Percentiles rank a stretch among this genome's conserved stretches.
Evolutionary conservation across 2,888 invertebrate genomes (phyloP).

Genomic region (Trisateles emortualis): DNA sequence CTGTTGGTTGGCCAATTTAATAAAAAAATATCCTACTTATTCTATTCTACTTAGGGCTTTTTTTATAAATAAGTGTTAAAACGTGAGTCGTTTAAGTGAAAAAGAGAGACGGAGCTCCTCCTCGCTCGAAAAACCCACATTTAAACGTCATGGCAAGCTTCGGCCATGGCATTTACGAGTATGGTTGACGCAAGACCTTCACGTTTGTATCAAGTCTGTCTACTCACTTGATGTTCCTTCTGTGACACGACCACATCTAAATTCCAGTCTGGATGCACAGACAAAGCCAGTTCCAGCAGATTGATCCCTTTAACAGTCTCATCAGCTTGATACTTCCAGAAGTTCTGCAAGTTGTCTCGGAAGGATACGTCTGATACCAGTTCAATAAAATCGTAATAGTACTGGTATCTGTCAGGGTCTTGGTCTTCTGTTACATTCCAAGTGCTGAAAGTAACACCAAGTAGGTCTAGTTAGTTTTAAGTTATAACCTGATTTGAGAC

Average conservation of each 20-base stretch:
- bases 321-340: slow-evolving; percentile 89
- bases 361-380: slow-evolving; percentile 79
- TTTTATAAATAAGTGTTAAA: too few relatives aligned
- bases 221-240: slow-evolving; percentile 50
- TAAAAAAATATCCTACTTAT: too few relatives aligned
- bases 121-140: too few relatives aligned
- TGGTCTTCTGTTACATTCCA: slow-evolving; percentile 79
- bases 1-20: too few relatives aligned
- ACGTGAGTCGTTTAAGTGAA: too few relatives aligned
- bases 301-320: slow-evolving; percentile 85
- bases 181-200: not conserved
- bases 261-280: slow-evolving; percentile 67
- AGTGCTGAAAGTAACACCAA: slow-evolving; percentile 48
- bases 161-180: too few relatives aligned
- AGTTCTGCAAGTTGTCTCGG: slow-evolving; percentile 87
- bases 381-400: slow-evolving; percentile 77
- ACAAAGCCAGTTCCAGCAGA: slow-evolving; percentile 88
- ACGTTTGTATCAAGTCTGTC: too few relatives aligned
- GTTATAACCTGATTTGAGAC: not conserved
- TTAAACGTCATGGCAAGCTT: too few relatives aligned
- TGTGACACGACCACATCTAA: slow-evolving; percentile 65
- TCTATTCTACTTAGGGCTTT: too few relatives aligned
- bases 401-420: slow-evolving; percentile 66
- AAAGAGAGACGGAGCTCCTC: too few relatives aligned
- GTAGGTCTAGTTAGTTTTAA: too few relatives aligned